phyloP scores from a whole-genome alignment of 2,797 vertebrate genomes.

The Phoeniculus purpureus region DNA sequence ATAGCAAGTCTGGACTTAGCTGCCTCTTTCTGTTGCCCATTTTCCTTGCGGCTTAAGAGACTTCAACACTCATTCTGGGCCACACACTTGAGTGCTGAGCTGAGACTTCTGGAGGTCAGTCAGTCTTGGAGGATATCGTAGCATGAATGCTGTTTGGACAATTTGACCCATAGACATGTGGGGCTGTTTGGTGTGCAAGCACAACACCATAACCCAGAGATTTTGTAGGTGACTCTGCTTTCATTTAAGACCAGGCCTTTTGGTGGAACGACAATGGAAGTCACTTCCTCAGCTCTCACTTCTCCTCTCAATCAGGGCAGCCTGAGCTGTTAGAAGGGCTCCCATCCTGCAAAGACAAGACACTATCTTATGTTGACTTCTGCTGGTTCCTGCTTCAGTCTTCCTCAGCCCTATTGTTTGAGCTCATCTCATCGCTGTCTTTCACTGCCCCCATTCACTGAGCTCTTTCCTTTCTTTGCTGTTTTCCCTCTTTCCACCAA shows the following conservation, averaged over 20 bases:
- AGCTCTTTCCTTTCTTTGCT: neutral
- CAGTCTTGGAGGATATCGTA: neutral
- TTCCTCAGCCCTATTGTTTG: neutral
- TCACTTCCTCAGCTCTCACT: neutral
- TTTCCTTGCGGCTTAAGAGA: neutral
- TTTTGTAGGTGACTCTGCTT: neutral
- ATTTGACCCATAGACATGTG: fast-evolving
- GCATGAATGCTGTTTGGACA: fast-evolving
- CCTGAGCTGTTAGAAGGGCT: neutral
- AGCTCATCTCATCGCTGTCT: neutral
- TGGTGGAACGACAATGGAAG: neutral
- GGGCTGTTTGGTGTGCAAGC: neutral
- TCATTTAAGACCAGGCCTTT: neutral
- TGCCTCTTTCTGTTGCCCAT: neutral
- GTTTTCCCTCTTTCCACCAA: neutral
- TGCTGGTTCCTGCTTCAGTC: neutral
- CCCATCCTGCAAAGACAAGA: neutral
- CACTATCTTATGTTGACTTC: neutral
- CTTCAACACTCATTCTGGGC: neutral
- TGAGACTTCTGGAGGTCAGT: neutral
- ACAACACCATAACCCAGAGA: fast-evolving
- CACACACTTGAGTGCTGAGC: neutral
- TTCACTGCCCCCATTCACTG: neutral
- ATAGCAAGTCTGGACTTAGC: fast-evolving
- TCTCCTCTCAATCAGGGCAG: neutral